Conservation (phyloP, 2,113 vertebrate genomes). For the Cavia aperea region DNA sequence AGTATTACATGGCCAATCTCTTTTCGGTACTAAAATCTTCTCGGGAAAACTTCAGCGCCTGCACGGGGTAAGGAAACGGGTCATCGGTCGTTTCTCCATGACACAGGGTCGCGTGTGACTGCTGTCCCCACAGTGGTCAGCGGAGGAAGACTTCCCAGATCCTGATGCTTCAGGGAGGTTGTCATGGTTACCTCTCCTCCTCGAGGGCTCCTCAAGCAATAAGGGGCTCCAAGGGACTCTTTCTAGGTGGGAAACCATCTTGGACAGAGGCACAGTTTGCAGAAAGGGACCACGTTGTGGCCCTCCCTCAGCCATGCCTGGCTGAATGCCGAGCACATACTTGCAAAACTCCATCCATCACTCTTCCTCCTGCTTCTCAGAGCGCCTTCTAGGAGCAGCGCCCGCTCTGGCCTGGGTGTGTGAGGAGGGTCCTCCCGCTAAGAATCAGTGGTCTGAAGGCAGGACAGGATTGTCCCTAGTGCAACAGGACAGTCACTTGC, state of each 20-base stretch:
- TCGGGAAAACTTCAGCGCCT: background rate
- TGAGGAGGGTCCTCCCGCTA: rapidly evolving
- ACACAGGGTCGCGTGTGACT: rapidly evolving
- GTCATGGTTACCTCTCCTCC: rapidly evolving
- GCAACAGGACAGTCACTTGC: rapidly evolving
- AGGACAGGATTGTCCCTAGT: background rate
- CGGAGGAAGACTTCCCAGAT: background rate
- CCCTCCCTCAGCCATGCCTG: background rate
- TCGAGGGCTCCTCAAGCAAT: background rate
- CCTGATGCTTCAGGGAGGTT: background rate
- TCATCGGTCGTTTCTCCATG: rapidly evolving
- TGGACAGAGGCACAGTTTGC: rapidly evolving
- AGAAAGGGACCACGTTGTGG: no score
- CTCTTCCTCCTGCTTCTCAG: background rate
- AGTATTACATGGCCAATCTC: slow-evolving; percentile 73
- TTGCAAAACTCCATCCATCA: rapidly evolving
- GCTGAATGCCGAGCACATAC: rapidly evolving
- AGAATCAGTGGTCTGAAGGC: background rate
- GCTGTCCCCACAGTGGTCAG: rapidly evolving
- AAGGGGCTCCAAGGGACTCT: rapidly evolving
- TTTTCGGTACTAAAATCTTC: slow-evolving; percentile 63
- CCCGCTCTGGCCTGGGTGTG: no score
- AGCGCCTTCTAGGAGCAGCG: background rate
- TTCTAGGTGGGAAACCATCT: no score
- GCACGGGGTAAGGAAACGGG: slow-evolving; percentile 11